Evolutionary conservation across 2,888 invertebrate species (phyloP), one percentile per base, ranked within the genome.

Genomic region (Piscicola geometra): DNA sequence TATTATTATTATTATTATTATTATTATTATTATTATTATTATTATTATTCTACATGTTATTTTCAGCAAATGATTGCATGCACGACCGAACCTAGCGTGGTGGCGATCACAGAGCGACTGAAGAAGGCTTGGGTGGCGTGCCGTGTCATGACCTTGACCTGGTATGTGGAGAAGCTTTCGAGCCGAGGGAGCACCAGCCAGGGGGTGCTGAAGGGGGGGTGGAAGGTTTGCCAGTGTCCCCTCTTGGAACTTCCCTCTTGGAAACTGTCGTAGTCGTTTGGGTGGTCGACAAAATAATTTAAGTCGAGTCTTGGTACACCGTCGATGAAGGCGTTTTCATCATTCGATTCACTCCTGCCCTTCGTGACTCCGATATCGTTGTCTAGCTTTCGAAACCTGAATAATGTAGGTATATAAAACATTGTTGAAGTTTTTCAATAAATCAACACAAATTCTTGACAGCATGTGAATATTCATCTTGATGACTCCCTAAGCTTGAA

Each of bases 1-100:
- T 28, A 68, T n/a, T 28, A 68, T n/a, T 68, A 68, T 33, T 68
- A 68, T n/a, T 28, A 68, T n/a, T n/a, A n/a, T n/a, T n/a, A n/a
- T n/a, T n/a, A n/a, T n/a, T n/a, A n/a, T n/a, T n/a, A n/a, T n/a
- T 66, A 66, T 25, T 66, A 66, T 25, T 28, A 25, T 25, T 15
- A n/a, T n/a, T n/a, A n/a, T n/a, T n/a, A n/a, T n/a, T n/a, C n/a
- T n/a, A n/a, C n/a, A n/a, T n/a, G n/a, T n/a, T n/a, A n/a, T n/a
- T n/a, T n/a, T n/a, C n/a, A n/a, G n/a, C n/a, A n/a, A n/a, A n/a
- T n/a, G n/a, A n/a, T n/a, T n/a, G n/a, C n/a, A n/a, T n/a, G n/a
- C n/a, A n/a, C n/a, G n/a, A n/a, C 9, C 21, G 9, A 21, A 41
- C 47, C 50, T 47, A 2, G 5, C 3, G n/a, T 30, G 33, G 12